Conservation (phyloP, 2,113 vertebrate genomes). For the Lagopus leucura region DNA sequence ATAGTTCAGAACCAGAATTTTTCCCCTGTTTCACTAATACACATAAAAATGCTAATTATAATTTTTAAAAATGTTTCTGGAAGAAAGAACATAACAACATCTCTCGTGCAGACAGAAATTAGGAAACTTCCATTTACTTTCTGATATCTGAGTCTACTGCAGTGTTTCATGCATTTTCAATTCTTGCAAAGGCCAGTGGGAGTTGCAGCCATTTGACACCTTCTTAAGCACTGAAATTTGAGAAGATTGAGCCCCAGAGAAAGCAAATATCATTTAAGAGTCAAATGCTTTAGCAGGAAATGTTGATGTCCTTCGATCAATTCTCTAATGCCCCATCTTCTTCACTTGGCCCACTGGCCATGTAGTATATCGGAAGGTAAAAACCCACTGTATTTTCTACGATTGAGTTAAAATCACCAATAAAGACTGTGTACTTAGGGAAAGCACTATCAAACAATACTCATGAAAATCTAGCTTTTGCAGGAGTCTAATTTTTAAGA, state of each 20-base stretch:
- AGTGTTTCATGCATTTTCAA: background rate
- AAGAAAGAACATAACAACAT: background rate
- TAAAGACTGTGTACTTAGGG: background rate
- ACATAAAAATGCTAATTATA: background rate
- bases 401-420: background rate
- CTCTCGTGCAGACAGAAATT: background rate
- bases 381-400: background rate
- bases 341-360: accelerated
- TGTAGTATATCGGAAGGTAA: accelerated
- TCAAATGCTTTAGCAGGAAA: background rate
- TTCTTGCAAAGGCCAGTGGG: background rate
- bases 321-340: background rate
- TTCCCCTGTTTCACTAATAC: background rate
- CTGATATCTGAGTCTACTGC: background rate
- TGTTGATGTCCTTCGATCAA: accelerated
- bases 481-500: background rate
- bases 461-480: background rate
- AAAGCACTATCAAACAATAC: background rate
- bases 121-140: background rate
- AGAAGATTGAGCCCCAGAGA: background rate
- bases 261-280: background rate
- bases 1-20: background rate
- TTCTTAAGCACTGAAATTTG: background rate
- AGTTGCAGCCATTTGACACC: background rate
- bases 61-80: background rate